Percentiles rank a stretch among this genome's conserved stretches.
These are phyloP conservation scores for Fabriciana adippe DNA, from an alignment of 2,888 invertebrate species.

Conservation along the genomic window DNA sequence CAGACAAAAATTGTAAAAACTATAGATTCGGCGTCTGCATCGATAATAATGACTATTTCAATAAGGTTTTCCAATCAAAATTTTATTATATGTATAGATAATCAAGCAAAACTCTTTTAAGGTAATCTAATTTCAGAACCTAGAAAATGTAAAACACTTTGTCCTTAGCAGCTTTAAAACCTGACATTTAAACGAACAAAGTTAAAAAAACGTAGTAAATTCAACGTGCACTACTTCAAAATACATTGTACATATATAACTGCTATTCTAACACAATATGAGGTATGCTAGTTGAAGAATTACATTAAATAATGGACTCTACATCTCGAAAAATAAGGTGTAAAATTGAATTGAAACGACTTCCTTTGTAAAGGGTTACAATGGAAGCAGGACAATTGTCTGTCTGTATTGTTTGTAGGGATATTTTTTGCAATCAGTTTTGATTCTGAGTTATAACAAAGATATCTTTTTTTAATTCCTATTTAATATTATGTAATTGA, in stretches of 20 bases:
- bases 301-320: neutral
- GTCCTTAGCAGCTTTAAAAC: too few species aligned
- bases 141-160: too few species aligned
- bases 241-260: neutral
- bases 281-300: neutral
- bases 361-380: constrained; percentile 29
- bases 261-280: constrained; percentile 10
- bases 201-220: constrained; percentile 3
- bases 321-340: neutral
- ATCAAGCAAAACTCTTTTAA: too few species aligned
- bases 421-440: constrained; percentile 23
- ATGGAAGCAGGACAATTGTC: constrained; percentile 31
- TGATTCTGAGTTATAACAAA: neutral
- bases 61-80: too few species aligned
- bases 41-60: too few species aligned
- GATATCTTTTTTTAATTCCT: too few species aligned
- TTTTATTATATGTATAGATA: too few species aligned
- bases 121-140: too few species aligned
- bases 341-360: neutral
- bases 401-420: constrained; percentile 31
- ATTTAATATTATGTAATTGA: too few species aligned
- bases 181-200: neutral
- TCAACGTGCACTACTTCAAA: neutral
- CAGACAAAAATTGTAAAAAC: too few species aligned
- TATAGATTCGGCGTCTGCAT: too few species aligned